phyloP scores from a whole-genome alignment of 2,113 vertebrate species.

The Castor canadensis region DNA sequence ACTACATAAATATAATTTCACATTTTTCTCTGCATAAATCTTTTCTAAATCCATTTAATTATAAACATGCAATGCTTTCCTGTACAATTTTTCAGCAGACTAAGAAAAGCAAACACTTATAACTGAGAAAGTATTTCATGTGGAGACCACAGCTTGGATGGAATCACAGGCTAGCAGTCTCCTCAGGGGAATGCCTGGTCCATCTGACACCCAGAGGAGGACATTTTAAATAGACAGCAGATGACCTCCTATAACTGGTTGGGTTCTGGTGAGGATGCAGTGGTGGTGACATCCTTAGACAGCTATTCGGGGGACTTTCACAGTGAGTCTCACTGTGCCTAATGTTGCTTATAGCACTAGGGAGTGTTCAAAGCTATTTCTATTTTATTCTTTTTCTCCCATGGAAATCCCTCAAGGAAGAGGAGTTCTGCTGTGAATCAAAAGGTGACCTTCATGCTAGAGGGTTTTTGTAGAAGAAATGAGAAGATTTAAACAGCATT shows the following conservation, averaged over 20 bases:
- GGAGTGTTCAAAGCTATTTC: background rate
- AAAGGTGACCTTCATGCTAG: background rate
- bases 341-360: background rate
- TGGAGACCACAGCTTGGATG: background rate
- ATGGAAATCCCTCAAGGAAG: background rate
- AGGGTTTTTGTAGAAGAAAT: background rate
- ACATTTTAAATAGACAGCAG: background rate
- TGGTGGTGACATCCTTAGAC: background rate
- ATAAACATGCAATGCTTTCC: background rate
- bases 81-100: background rate
- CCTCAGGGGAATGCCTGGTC: background rate
- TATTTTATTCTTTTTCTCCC: background rate
- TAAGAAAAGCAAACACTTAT: conserved; percentile 14
- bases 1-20: background rate
- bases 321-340: background rate
- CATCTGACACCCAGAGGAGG: too few species aligned
- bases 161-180: background rate
- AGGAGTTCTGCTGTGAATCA: background rate
- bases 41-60: conserved; percentile 46
- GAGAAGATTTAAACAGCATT: background rate
- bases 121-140: background rate
- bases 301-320: background rate
- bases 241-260: background rate
- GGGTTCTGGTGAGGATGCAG: background rate
- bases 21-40: background rate